Base-by-base conservation (phyloP, 1,140 invertebrate genomes). In the Armadillidium nasatum region DNA sequence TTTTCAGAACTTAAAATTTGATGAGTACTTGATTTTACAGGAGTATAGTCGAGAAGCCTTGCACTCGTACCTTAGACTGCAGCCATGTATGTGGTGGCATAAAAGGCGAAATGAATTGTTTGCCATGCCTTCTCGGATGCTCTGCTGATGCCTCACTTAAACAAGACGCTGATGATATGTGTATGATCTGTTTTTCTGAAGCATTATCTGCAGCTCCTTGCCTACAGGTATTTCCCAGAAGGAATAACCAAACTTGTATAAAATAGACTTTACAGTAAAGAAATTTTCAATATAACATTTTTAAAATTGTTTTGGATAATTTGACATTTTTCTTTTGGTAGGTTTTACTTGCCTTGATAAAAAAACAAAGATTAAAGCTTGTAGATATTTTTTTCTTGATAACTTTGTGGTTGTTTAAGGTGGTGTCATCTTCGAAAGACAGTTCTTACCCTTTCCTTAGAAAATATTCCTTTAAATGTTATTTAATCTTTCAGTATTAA, bases 121-220 rank as follows among this genome's bases (percentile, higher is more conserved):
- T 98, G 79, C 94, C 95, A 0, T 98, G 96, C 84, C 85, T 98
- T 72, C 90, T 90, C 71, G 88, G 89, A 0, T 89, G 86, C 79
- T 82, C 83, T n/a, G 82, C 81, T 13, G 81, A 83, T 21, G 86
- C 86, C 74, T 79, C 82, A 33, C 85, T 96, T 15, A 92, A 92
- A 43, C 96, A 98, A 86, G 96, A 99, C 85, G 94, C 94, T 0
- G 96, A 99, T 83, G 96, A 99, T 83, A 97, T 99, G 94, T 99
- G 97, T 85, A 98, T 98, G 94, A 96, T 99, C 78, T 99, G 97
- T 84, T 99, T 99, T 85, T 96, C 94, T 0, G 96, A 99, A 84
- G 94, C 96, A 0, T 85, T 99, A 4, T 92, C 94, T 22, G 95
- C 92, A 79, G 95, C 96, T 0, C 97, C 97, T 15, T 93, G 95